phyloP scores from a whole-genome alignment of 2,888 invertebrate species.

The Meliscaeva auricollis region DNA sequence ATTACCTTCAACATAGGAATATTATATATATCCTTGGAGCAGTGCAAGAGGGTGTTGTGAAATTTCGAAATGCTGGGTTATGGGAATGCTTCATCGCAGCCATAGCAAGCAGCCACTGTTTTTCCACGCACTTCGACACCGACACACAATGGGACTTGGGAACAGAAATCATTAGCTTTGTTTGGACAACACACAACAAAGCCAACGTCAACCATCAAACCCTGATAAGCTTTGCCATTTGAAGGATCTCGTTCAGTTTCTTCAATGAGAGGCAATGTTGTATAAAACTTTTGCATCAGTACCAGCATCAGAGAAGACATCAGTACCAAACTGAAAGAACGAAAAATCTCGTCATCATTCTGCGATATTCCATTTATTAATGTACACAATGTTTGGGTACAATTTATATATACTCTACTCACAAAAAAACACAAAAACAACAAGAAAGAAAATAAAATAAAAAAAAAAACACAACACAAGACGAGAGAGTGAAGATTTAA shows the following conservation, averaged over 20 bases:
- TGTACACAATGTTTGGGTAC: slow-evolving; percentile 33
- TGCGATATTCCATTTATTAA: slow-evolving; percentile 21
- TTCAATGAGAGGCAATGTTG: slow-evolving; percentile 14
- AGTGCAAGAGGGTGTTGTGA: slow-evolving; percentile 60
- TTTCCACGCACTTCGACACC: slow-evolving; percentile 50
- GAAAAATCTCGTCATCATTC: slow-evolving; percentile 26
- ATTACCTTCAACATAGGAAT: neutral
- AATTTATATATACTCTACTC: no score
- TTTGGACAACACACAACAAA: slow-evolving; percentile 52
- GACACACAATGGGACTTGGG: slow-evolving; percentile 29
- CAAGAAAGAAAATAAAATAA: neutral
- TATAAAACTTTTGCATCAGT: no score
- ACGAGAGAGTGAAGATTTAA: slow-evolving; percentile 50
- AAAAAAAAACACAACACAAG: neutral
- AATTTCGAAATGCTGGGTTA: slow-evolving; percentile 48
- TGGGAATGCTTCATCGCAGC: slow-evolving; percentile 14
- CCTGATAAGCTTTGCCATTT: slow-evolving; percentile 56
- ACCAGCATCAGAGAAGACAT: neutral
- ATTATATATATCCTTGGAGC: slow-evolving; percentile 17
- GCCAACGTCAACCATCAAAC: neutral
- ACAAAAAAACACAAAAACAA: neutral
- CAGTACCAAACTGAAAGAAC: slow-evolving; percentile 2
- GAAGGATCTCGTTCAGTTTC: slow-evolving; percentile 63
- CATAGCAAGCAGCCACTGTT: slow-evolving; percentile 63
- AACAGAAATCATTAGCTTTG: slow-evolving; percentile 66